These are phyloP conservation scores for Dryobates pubescens DNA, from an alignment of 2,797 vertebrate species.

Conservation along the genomic window DNA sequence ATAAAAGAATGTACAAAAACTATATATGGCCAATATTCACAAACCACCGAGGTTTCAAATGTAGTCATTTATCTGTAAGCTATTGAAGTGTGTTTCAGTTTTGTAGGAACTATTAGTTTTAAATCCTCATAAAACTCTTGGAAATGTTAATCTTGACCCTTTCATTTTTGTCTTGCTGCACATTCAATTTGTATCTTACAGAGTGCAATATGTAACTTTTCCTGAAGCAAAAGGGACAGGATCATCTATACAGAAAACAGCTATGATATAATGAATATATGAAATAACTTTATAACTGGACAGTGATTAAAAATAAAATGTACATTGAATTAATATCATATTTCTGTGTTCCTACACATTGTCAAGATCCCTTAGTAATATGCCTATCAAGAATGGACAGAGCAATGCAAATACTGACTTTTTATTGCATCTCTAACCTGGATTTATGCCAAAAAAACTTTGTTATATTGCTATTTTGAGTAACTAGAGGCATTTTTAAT, in stretches of 20 bases:
- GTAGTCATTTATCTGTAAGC: constrained; percentile 26
- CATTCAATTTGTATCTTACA: constrained; percentile 50
- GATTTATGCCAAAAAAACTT: background rate
- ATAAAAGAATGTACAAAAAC: constrained; percentile 39
- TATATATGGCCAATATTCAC: constrained; percentile 53
- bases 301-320: constrained; percentile 51
- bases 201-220: constrained; percentile 37
- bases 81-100: constrained; percentile 24
- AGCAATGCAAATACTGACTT: constrained; percentile 36
- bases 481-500: constrained; percentile 21
- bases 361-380: constrained; percentile 23
- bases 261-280: background rate
- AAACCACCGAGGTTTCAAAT: constrained; percentile 37
- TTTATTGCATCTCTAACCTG: constrained; percentile 40
- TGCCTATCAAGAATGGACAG: constrained; percentile 31
- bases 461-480: constrained; percentile 34
- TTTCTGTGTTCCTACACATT: constrained; percentile 19
- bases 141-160: constrained; percentile 49
- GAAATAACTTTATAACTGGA: constrained; percentile 3
- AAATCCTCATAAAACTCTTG: constrained; percentile 48
- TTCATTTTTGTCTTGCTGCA: constrained; percentile 49
- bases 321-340: background rate
- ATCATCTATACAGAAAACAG: background rate
- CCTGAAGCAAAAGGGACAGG: background rate
- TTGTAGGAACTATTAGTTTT: constrained; percentile 58